These are phyloP conservation scores for Mactra quadrangularis DNA, from an alignment of 1,140 invertebrate species.

Conservation along the genomic window DNA sequence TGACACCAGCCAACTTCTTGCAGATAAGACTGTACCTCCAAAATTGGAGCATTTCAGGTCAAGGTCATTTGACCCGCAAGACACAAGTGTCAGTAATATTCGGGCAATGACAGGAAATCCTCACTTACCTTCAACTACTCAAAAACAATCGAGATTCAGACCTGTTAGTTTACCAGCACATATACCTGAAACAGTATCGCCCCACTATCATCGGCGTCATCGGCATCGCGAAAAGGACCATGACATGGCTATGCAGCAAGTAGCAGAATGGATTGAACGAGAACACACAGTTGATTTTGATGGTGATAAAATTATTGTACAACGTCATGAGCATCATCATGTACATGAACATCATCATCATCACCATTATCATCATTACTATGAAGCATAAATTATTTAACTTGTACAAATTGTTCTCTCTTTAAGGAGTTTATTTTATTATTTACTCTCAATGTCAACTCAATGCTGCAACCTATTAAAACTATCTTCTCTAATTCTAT, in stretches of 20 bases:
- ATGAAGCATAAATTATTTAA: constrained; percentile 73
- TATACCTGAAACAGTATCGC: constrained; percentile 76
- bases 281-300: constrained; percentile 79
- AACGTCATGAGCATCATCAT: constrained; percentile 87
- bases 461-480: too few relatives aligned
- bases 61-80: constrained; percentile 78
- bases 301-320: constrained; percentile 77
- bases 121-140: constrained; percentile 47
- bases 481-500: too few relatives aligned
- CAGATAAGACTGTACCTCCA: constrained; percentile 39
- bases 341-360: constrained; percentile 93
- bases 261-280: constrained; percentile 84
- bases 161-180: constrained; percentile 76
- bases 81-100: constrained; percentile 61
- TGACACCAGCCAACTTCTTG: constrained; percentile 51
- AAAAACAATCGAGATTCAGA: constrained; percentile 70
- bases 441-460: too few relatives aligned
- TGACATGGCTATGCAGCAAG: constrained; percentile 88
- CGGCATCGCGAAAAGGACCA: constrained; percentile 89
- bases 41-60: constrained; percentile 75
- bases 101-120: constrained; percentile 60
- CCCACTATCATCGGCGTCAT: constrained; percentile 85
- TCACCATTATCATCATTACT: constrained; percentile 91
- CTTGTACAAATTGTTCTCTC: too few relatives aligned
- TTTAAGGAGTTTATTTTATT: too few relatives aligned